A percentile compares a stretch with the other conserved stretches of the same genome.
phyloP scores from a whole-genome alignment of 2,888 invertebrate genomes.

The Mesorhabditis spiculigera region DNA sequence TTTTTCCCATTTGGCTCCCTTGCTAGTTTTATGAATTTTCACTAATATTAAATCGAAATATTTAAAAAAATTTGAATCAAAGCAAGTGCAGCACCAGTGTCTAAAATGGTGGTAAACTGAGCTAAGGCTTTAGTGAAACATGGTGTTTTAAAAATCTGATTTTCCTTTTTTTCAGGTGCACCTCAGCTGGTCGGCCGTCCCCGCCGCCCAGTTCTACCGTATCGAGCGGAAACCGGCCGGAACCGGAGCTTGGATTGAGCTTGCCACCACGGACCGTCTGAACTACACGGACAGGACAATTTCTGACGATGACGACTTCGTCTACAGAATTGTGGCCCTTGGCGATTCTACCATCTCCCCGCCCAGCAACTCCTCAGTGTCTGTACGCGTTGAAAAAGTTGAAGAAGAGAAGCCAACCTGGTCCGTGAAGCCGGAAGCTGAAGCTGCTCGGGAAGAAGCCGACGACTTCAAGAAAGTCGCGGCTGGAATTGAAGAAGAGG shows the following conservation, averaged over 20 bases:
- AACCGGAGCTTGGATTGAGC: conserved; percentile 48
- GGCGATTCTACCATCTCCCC: conserved; percentile 31
- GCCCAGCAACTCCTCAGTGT: conserved; percentile 26
- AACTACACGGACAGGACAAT: conserved; percentile 48
- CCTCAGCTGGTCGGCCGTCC: background rate
- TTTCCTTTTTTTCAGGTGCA: background rate
- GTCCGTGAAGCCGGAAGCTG: conserved; percentile 13
- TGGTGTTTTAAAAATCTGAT: too few species aligned
- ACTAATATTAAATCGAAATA: too few species aligned
- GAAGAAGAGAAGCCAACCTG: conserved; percentile 1
- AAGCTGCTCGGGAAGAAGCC: background rate
- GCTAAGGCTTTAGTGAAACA: background rate
- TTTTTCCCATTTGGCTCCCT: too few species aligned
- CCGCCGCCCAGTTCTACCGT: background rate
- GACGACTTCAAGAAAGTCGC: background rate
- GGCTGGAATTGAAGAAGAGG: background rate
- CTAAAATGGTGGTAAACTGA: too few species aligned
- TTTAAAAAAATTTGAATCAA: too few species aligned
- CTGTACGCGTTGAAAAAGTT: conserved; percentile 19
- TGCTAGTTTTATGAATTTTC: too few species aligned
- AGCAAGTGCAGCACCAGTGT: too few species aligned
- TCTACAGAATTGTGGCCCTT: conserved; percentile 41
- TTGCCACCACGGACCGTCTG: conserved; percentile 43
- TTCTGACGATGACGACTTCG: conserved; percentile 36
- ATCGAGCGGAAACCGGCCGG: conserved; percentile 24